A percentile compares a stretch with the other conserved stretches of the same genome.
Evolutionary conservation across 1,140 invertebrate species (phyloP).

Genomic region (Bradysia coprophila): DNA sequence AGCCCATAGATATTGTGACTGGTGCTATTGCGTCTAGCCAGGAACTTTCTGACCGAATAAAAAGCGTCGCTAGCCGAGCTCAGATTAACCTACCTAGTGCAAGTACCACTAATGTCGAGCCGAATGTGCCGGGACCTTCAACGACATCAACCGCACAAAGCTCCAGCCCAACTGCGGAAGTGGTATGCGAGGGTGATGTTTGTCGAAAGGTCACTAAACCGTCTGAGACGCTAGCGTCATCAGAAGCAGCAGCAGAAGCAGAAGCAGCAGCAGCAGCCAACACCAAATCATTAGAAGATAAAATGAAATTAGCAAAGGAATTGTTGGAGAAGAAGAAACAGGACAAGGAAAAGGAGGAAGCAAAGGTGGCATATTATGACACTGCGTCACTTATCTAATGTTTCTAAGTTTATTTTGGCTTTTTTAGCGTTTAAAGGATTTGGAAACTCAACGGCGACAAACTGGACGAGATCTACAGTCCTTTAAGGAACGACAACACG

Average conservation of each 20-base stretch:
- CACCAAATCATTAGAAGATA: slow-evolving; percentile 13
- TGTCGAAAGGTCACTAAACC: slow-evolving; percentile 12
- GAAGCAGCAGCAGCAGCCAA: neutral
- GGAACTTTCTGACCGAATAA: no score
- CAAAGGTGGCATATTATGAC: slow-evolving; percentile 24
- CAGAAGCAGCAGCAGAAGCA: slow-evolving; percentile 3
- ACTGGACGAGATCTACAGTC: slow-evolving; percentile 49
- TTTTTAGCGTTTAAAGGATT: slow-evolving; percentile 32
- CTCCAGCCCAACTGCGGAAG: no score
- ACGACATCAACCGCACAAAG: no score
- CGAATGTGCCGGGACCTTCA: no score
- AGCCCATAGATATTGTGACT: slow-evolving; percentile 54
- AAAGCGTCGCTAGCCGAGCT: no score
- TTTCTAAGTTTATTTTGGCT: neutral
- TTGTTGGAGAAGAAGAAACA: slow-evolving; percentile 36
- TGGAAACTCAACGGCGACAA: slow-evolving; percentile 50
- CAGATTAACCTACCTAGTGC: no score
- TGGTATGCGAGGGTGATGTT: slow-evolving; percentile 26
- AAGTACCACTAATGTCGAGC: no score
- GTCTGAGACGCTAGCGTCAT: slow-evolving; percentile 1
- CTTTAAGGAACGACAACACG: slow-evolving; percentile 46
- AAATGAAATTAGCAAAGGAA: slow-evolving; percentile 24
- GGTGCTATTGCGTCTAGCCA: no score
- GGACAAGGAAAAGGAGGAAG: slow-evolving; percentile 40
- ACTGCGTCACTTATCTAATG: neutral